Evolutionary conservation across 2,797 vertebrate genomes (phyloP), one percentile per base, ranked within the genome.

Genomic region (Lepus townsendii): DNA sequence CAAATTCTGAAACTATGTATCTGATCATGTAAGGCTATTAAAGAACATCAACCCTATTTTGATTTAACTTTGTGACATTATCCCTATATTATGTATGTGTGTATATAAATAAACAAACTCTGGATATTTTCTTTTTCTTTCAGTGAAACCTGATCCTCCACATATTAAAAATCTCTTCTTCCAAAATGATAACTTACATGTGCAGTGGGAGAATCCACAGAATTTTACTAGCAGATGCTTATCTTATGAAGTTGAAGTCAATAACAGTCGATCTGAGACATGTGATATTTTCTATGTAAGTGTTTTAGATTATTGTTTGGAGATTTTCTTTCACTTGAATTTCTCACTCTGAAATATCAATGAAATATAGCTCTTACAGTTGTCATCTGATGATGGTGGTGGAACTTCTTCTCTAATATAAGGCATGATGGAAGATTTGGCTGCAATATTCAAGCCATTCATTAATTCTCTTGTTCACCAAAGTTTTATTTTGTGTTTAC

Each of bases 121-220:
- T 90, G 72, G 32, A 94, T 88, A 13, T 52, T 95, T 93, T 90
- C 62, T 94, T 90, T 80, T 97, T 57, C 7, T 98, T 98, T 96
- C 95, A 98, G 97, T 98, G 96, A 98, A 98, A 95, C 97, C 98
- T 82, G 96, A 96, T 75, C 91, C 97, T 42, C 98, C 98, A 52
- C 88, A 32, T 76, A 92, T 77, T 57, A 78, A 97, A 91, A 80
- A 27, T 1, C 47, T 98, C 38, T 95, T 85, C 22, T 95, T 97
- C 65, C 60, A 30, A 50, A 60, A 85, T n/a, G 90, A 93, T 68
- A 24, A 7, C 69, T 94, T 98, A 68, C 3, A 78, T 1, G 50
- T 98, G 32, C 94, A 94, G 22, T 98, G 98, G 98, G 96, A 94
- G 47, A 88, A 92, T 83, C 96, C 98, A 32, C 82, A 88, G 32